Evolutionary conservation across 2,888 invertebrate genomes (phyloP).

Genomic region (Marronus borbonicus): DNA sequence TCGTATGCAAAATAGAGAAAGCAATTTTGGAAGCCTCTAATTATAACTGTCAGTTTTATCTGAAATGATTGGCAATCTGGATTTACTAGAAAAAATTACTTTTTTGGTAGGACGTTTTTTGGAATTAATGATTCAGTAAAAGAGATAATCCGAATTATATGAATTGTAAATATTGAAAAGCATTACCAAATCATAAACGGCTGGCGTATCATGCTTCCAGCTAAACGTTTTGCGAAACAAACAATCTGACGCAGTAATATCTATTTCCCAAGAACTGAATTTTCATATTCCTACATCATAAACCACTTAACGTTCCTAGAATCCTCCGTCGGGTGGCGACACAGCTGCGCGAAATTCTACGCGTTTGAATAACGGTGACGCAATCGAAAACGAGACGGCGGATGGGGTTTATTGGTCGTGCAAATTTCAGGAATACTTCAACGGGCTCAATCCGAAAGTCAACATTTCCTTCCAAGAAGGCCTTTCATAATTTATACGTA

Average conservation of each 20-base stretch:
- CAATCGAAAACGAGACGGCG: not conserved
- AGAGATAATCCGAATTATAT: no score
- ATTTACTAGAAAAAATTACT: no score
- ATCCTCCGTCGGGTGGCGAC: not conserved
- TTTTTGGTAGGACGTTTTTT: no score
- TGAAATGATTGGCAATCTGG: no score
- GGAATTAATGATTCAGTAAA: no score
- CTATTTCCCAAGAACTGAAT: not conserved
- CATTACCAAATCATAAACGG: no score
- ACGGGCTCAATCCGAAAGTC: not conserved
- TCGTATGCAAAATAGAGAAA: no score
- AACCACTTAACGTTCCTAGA: not conserved
- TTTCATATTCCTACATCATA: not conserved
- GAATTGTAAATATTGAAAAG: no score
- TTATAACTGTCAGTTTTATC: no score
- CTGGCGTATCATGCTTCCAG: no score
- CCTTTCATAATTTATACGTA: constrained; percentile 6
- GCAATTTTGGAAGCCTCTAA: no score
- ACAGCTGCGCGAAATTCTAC: not conserved
- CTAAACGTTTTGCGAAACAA: no score
- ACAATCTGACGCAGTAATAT: not conserved
- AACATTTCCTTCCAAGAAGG: constrained; percentile 13
- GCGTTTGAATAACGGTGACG: not conserved
- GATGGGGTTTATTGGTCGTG: not conserved
- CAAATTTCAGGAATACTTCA: constrained; percentile 7